Evolutionary conservation across 1,140 invertebrate species (phyloP), one percentile per base, ranked within the genome.

Genomic region (Camponotus floridanus): DNA sequence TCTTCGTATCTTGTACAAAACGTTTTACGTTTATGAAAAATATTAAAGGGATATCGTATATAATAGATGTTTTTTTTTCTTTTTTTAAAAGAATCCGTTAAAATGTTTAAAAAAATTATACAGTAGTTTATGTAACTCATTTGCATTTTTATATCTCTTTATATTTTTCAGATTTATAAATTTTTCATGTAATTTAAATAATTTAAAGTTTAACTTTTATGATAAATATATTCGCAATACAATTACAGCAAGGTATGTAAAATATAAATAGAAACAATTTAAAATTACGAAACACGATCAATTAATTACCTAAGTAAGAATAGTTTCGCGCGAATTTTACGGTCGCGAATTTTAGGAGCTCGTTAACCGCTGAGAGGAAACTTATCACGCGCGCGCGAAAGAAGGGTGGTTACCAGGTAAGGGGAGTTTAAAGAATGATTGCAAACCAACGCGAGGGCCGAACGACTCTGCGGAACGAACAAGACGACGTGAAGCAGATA

Each of bases 381-480:
- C 78, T 80, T 80, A 80, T 80, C 78, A 51, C 48, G 65, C 78
- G 65, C n/a, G 45, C 26, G 76, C 15, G 18, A 15, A 39, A 57
- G 65, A 71, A 11, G 78, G 48, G 26, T 55, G 33, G 68, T 39
- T 65, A 36, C 33, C 39, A 74, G 61, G 65, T 39, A 61, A 51
- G 26, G 45, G 33, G 51, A 57, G 48, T 80, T 70, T 80, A 80
- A 80, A 55, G 64, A 81, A 71, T 39, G 67, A 74, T 83, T 39
- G 68, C 78, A 73, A 80, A 70, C 64, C 48, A 36, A 59, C 36
- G 39, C 68, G 51, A 15, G 39, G 67, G 67, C 45, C 67, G 51
- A 61, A 83, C 55, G 42, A 83, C 39, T 67, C 39, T 45, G 79
- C 65, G 26, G 55, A 83, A 83, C 67, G 79, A 83, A 73, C 39